Evolutionary conservation across 2,113 vertebrate species (phyloP).

Genomic region (Chinchilla lanigera): DNA sequence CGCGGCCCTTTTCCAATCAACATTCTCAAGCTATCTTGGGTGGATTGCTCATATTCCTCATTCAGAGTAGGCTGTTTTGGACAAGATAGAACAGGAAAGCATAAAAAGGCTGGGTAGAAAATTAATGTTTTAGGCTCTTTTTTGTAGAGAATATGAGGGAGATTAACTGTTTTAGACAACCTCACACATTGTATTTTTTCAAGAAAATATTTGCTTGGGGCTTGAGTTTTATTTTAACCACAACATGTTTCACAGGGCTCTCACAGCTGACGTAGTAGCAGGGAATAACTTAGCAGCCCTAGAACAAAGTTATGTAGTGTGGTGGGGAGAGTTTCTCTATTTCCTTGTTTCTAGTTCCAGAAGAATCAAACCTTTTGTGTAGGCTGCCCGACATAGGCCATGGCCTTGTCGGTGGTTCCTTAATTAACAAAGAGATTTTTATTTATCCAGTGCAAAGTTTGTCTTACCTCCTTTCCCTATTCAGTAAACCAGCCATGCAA

Average conservation of each 20-base stretch:
- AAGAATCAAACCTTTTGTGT: constrained; percentile 80
- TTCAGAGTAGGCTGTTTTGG: not conserved
- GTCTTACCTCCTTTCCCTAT: constrained; percentile 72
- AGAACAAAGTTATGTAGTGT: constrained; percentile 75
- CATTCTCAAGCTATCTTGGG: not conserved
- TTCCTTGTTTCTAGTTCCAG: constrained; percentile 79
- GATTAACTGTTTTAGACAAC: constrained; percentile 52
- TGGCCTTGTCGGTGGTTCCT: constrained; percentile 73
- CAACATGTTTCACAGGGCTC: constrained; percentile 52
- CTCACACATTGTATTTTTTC: constrained; percentile 51
- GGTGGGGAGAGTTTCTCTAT: constrained; percentile 59
- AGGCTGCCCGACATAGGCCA: constrained; percentile 73
- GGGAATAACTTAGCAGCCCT: constrained; percentile 80
- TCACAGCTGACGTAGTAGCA: constrained; percentile 77
- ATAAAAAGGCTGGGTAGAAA: constrained; percentile 19
- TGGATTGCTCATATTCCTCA: not conserved
- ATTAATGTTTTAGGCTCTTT: constrained; percentile 35
- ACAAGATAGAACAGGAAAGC: not conserved
- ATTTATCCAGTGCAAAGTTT: constrained; percentile 77
- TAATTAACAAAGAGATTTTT: constrained; percentile 83
- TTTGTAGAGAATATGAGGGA: constrained; percentile 8
- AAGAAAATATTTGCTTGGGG: not conserved
- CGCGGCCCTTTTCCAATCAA: not conserved
- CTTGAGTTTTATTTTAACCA: constrained; percentile 71
- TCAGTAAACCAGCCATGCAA: constrained; percentile 75